These are phyloP conservation scores for Enteromius mattozi DNA, from an alignment of 2,797 vertebrate species.

Conservation along the genomic window DNA sequence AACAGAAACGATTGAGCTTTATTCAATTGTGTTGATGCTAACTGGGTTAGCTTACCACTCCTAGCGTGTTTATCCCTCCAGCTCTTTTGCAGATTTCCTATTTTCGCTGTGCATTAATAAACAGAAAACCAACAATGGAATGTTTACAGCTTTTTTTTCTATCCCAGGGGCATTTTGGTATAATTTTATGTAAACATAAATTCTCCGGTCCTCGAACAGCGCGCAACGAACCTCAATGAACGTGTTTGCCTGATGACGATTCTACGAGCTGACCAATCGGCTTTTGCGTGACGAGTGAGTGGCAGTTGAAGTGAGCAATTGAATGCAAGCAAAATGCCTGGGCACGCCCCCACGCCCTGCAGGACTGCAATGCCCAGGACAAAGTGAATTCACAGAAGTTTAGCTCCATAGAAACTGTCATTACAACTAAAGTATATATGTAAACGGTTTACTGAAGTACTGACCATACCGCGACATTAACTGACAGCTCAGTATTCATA, in stretches of 20 bases:
- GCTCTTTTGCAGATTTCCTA: neutral
- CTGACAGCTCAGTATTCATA: neutral
- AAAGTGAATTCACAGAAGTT: neutral
- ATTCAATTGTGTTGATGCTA: constrained; percentile 35
- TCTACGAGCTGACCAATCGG: constrained; percentile 11
- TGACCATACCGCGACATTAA: neutral
- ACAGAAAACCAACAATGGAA: neutral
- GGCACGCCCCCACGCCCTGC: neutral
- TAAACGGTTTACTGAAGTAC: neutral
- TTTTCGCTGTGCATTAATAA: neutral
- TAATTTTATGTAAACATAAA: neutral
- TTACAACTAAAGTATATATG: neutral
- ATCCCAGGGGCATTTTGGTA: neutral
- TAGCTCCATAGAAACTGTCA: neutral
- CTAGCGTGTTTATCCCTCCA: neutral
- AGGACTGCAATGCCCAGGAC: neutral
- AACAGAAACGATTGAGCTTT: neutral
- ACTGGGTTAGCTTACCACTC: constrained; percentile 30
- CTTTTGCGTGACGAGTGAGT: neutral
- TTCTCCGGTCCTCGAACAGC: neutral
- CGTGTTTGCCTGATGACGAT: neutral
- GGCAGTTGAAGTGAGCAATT: constrained; percentile 29
- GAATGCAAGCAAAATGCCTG: neutral
- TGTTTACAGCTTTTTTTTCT: neutral
- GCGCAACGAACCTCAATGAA: neutral